Base-by-base conservation (phyloP, 1,140 invertebrate genomes). In the Trichogramma pretiosum region DNA sequence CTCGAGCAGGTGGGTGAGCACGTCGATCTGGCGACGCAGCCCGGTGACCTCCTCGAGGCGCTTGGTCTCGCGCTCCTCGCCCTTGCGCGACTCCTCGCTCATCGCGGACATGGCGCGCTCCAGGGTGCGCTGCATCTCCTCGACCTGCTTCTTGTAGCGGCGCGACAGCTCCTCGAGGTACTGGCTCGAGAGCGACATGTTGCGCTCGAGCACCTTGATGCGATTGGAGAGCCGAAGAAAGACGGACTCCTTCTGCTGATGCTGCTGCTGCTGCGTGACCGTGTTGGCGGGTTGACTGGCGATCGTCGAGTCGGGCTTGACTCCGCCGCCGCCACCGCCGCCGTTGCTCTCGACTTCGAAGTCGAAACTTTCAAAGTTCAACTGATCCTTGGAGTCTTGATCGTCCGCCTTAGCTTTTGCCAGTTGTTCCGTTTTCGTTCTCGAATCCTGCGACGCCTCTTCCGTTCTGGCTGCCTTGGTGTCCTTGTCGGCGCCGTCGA, bases 101-200 rank as follows among this genome's bases (percentile, higher is more conserved):
- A 90, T 76, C 16, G 82, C 79, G 2, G 74, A 68, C 33, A 89
- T 76, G 0, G 88, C 89, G 52, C 87, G 84, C 56, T 93, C 87
- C 46, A 94, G 79, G 3, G 84, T 81, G 47, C 80, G 78, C 64
- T 92, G 87, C 80, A 93, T 88, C 62, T 97, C 93, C 66, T 98
- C 93, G 23, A 93, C 90, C 73, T 98, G 93, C 51, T 90, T 90
- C 56, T 95, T 94, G 67, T 97, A 98, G 33, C 92, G 77, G 28
- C 86, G 80, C 66, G 90, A 95, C 36, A 98, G 67, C 64, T 98
- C 93, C 67, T 97, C 92, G 37, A 98, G 73, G 68, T 98, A 98
- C 59, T 95, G 90, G 48, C 87, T 87, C 50, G 89, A 95, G 3
- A 98, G 73, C 3, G 93, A 94, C 81, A 98, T 93, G 68, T 99